A percentile compares a stretch with the other conserved stretches of the same genome.
These are phyloP conservation scores for Tenualosa ilisha DNA, from an alignment of 2,797 vertebrate genomes.

Conservation along the genomic window DNA sequence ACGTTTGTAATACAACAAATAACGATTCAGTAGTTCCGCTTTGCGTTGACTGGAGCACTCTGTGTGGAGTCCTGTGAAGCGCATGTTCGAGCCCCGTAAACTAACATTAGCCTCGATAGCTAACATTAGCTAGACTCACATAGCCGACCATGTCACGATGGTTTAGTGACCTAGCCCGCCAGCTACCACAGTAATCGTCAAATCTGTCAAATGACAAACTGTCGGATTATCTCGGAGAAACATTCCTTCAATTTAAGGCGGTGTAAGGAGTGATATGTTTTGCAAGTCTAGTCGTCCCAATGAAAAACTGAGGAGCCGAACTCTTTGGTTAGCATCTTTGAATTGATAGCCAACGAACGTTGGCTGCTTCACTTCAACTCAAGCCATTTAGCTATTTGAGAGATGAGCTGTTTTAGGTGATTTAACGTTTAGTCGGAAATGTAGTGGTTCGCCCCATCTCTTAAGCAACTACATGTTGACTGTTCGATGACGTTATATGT, in stretches of 20 bases:
- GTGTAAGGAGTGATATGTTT: not conserved
- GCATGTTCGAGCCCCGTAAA: slow-evolving; percentile 7
- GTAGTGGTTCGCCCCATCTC: not conserved
- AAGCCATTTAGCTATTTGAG: not conserved
- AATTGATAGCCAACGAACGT: not conserved
- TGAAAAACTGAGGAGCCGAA: not conserved
- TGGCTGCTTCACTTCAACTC: not conserved
- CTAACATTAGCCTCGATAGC: not conserved
- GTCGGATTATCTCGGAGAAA: not conserved
- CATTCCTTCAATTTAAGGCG: not conserved
- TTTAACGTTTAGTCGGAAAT: not conserved
- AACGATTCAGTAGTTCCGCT: not conserved
- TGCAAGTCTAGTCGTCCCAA: not conserved
- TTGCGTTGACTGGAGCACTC: not conserved
- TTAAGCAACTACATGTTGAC: too few relatives aligned
- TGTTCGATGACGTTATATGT: too few relatives aligned
- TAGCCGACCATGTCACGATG: not conserved
- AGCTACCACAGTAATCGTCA: not conserved
- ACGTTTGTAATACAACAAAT: not conserved
- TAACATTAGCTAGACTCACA: slow-evolving; percentile 2
- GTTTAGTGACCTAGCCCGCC: not conserved
- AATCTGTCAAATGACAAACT: not conserved
- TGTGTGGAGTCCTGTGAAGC: not conserved
- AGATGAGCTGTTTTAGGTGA: not conserved
- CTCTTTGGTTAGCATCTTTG: not conserved